These are phyloP conservation scores for Scolopax rusticola DNA, from an alignment of 2,797 vertebrate species.

Conservation along the genomic window DNA sequence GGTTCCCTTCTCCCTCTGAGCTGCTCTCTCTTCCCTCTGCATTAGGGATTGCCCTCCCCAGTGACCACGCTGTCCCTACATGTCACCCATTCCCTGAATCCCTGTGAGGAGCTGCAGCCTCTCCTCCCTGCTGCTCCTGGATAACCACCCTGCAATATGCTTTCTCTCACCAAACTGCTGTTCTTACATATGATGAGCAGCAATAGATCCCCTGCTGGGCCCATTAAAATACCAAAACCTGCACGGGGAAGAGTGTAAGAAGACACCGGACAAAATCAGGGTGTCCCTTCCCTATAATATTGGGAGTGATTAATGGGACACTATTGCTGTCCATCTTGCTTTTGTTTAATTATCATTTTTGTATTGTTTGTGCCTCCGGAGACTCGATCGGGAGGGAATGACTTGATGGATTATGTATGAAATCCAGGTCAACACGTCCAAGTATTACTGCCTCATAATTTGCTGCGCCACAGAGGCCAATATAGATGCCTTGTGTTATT, in stretches of 20 bases:
- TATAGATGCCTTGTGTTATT: slow-evolving; percentile 65
- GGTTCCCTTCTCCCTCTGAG: neutral
- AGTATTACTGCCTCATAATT: slow-evolving; percentile 57
- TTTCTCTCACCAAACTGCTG: neutral
- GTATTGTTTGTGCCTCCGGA: neutral
- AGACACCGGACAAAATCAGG: fast-evolving
- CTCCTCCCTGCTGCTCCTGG: neutral
- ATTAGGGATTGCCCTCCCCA: fast-evolving
- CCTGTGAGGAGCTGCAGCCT: neutral
- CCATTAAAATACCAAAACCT: neutral
- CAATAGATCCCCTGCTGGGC: neutral
- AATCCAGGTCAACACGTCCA: slow-evolving; percentile 48
- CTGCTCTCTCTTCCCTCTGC: neutral
- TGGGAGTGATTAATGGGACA: neutral
- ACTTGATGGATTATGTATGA: slow-evolving; percentile 54
- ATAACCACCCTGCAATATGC: neutral
- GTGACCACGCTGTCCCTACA: fast-evolving
- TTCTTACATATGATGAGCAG: neutral
- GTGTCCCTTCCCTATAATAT: neutral
- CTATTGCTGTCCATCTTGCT: neutral
- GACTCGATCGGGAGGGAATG: neutral
- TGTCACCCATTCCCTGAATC: neutral
- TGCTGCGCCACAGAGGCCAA: slow-evolving; percentile 58
- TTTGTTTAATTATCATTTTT: slow-evolving; percentile 29
- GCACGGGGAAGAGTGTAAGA: neutral